A percentile compares a stretch with the other conserved stretches of the same genome.
These are phyloP conservation scores for Perca fluviatilis DNA, from an alignment of 2,113 vertebrate genomes.

Conservation along the genomic window DNA sequence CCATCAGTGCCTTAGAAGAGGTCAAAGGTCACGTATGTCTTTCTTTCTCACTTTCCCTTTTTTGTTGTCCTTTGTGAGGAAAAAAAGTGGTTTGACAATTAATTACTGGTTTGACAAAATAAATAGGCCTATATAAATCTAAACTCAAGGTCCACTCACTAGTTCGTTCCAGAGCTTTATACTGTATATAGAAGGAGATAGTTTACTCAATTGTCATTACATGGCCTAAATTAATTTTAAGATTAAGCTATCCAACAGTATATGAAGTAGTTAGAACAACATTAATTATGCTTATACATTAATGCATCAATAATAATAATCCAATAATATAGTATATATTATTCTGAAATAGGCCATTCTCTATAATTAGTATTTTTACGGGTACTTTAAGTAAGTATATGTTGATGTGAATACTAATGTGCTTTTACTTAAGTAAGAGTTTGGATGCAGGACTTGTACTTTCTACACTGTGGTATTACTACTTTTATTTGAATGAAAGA, in stretches of 20 bases:
- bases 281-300: background rate
- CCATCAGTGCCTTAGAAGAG: slow-evolving; percentile 7
- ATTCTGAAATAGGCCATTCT: background rate
- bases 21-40: slow-evolving; percentile 40
- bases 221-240: background rate
- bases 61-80: background rate
- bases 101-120: background rate
- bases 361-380: background rate
- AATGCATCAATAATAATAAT: background rate
- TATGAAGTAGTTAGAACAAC: background rate
- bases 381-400: background rate
- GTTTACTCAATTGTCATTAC: background rate
- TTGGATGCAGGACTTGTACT: background rate
- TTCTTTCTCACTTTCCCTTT: slow-evolving; percentile 3
- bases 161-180: background rate
- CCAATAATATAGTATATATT: background rate
- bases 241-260: background rate
- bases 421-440: background rate
- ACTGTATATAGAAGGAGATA: too few species aligned
- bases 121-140: background rate
- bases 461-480: background rate
- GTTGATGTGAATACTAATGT: background rate
- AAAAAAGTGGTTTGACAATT: background rate
- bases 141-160: background rate
- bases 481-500: background rate